Conservation (phyloP, 2,113 vertebrate genomes). For the Xiphophorus couchianus region DNA sequence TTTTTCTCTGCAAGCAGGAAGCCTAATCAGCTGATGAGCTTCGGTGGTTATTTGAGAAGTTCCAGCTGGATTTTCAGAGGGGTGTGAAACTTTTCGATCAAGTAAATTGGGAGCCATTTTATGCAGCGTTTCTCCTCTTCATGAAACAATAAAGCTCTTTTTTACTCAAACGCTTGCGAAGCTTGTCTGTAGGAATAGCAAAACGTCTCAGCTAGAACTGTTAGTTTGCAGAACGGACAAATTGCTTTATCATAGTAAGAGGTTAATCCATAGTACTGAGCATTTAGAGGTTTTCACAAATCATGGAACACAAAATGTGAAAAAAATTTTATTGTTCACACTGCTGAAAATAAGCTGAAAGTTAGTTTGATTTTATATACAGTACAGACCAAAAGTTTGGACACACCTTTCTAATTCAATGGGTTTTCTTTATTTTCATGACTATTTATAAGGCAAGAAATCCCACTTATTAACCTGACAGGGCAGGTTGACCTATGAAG, state of each 20-base stretch:
- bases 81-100: not conserved
- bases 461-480: too few relatives aligned
- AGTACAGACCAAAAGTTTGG: too few relatives aligned
- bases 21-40: conserved; percentile 25
- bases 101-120: conserved; percentile 13
- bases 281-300: not conserved
- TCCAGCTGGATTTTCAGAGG: conserved; percentile 17
- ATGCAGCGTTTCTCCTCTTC: not conserved
- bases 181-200: not conserved
- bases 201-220: not conserved
- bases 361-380: conserved; percentile 4
- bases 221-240: not conserved
- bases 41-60: conserved; percentile 14
- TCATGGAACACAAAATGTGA: not conserved
- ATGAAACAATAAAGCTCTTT: not conserved
- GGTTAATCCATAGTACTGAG: not conserved
- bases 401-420: too few relatives aligned
- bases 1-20: conserved; percentile 14
- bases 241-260: not conserved
- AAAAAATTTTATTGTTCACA: not conserved
- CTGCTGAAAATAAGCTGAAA: conserved; percentile 1
- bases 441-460: too few relatives aligned
- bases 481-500: too few relatives aligned
- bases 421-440: too few relatives aligned
- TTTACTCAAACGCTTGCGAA: not conserved